Conservation (phyloP, 2,888 invertebrate genomes). For the Autographa pulchrina region DNA sequence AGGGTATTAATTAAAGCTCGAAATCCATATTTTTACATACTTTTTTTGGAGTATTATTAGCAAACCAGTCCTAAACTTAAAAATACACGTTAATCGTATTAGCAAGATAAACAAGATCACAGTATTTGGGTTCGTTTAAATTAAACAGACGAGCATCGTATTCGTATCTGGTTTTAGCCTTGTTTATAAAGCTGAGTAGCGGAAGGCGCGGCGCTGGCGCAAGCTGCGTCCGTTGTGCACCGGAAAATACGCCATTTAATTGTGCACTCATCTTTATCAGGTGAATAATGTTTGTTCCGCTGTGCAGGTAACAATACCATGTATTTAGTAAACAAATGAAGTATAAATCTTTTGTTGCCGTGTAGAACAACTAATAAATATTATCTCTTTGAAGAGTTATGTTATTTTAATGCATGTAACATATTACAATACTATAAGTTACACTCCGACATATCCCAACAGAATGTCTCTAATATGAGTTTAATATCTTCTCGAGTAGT, state of each 20-base stretch:
- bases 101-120: slow-evolving; percentile 34
- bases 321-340: neutral
- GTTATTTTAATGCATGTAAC: neutral
- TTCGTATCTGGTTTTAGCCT: slow-evolving; percentile 39
- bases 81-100: slow-evolving; percentile 14
- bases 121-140: slow-evolving; percentile 44
- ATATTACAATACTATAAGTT: neutral
- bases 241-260: slow-evolving; percentile 68
- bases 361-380: neutral
- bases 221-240: slow-evolving; percentile 77
- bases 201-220: slow-evolving; percentile 73
- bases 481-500: slow-evolving; percentile 44
- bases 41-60: neutral
- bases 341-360: neutral
- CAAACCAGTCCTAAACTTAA: neutral
- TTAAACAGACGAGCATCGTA: slow-evolving; percentile 34
- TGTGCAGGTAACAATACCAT: neutral
- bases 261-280: slow-evolving; percentile 59
- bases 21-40: neutral
- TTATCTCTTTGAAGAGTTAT: neutral
- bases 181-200: slow-evolving; percentile 59
- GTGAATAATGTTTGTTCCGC: slow-evolving; percentile 22
- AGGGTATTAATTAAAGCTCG: neutral
- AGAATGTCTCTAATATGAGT: slow-evolving; percentile 5
- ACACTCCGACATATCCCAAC: neutral